A percentile compares a stretch with the other conserved stretches of the same genome.
These are phyloP conservation scores for Megatriorchis doriae DNA, from an alignment of 2,113 vertebrate species.

Conservation along the genomic window DNA sequence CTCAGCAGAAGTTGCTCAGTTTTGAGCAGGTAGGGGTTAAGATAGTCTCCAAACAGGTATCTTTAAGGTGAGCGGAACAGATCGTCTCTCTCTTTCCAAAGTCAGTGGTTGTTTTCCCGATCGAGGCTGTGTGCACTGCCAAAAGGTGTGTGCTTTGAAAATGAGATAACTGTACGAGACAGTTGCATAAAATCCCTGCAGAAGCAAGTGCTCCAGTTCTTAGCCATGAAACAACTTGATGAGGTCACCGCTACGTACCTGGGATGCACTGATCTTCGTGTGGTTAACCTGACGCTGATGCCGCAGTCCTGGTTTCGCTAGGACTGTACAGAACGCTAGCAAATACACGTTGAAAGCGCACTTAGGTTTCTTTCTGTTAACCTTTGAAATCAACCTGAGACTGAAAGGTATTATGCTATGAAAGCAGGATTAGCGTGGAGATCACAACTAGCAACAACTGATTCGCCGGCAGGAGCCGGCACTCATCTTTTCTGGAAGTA, in stretches of 20 bases:
- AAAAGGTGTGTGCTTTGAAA: background rate
- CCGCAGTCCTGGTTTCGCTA: fast-evolving
- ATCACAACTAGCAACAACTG: background rate
- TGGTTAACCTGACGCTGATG: background rate
- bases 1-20: fast-evolving
- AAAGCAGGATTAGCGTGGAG: background rate
- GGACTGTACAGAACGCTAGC: fast-evolving
- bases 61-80: background rate
- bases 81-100: background rate
- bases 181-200: background rate
- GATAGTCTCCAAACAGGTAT: fast-evolving
- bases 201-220: background rate
- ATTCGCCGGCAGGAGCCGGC: background rate
- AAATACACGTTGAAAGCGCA: fast-evolving
- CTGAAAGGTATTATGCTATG: background rate
- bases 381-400: background rate
- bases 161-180: background rate
- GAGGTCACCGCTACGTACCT: background rate
- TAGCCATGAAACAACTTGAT: fast-evolving
- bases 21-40: background rate
- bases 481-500: background rate
- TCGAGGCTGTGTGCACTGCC: background rate
- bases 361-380: background rate
- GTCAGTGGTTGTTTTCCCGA: fast-evolving
- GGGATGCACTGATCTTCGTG: fast-evolving